A percentile compares a stretch with the other conserved stretches of the same genome.
Evolutionary conservation across 35 echinoderm and acorn worm species (phyloP).

Genomic region (Chiridota heheva): DNA sequence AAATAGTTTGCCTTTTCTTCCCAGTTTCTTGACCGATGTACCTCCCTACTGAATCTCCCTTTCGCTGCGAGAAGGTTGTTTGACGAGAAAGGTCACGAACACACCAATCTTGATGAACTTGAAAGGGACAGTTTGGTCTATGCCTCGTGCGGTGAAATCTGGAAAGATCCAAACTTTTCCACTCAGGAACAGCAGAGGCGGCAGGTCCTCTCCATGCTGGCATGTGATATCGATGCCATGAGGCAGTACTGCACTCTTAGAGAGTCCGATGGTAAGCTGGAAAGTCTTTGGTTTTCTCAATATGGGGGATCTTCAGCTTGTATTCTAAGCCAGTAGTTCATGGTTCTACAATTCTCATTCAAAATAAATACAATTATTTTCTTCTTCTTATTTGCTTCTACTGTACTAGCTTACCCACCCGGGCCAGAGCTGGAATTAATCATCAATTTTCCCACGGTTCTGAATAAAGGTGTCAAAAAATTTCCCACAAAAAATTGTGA

Average conservation of each 20-base stretch:
- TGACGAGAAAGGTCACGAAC: constrained; percentile 68
- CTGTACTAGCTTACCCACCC: no score
- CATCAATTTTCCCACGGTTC: no score
- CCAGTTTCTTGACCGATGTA: constrained; percentile 94
- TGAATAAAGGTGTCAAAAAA: no score
- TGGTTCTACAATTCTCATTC: no score
- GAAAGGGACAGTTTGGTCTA: constrained; percentile 84
- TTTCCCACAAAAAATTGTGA: no score
- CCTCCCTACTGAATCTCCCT: constrained; percentile 74
- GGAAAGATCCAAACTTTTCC: constrained; percentile 77
- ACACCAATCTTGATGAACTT: constrained; percentile 47
- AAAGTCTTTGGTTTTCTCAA: no score
- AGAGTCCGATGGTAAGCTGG: constrained; percentile 71
- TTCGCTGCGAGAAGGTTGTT: constrained; percentile 89
- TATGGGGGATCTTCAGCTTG: no score
- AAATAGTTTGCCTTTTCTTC: constrained; percentile 16
- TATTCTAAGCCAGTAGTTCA: no score
- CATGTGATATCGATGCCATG: constrained; percentile 86
- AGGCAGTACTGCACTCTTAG: constrained; percentile 78
- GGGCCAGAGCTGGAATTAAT: no score
- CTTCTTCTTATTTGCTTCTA: no score
- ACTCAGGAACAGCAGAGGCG: constrained; percentile 85
- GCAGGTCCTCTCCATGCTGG: constrained; percentile 72
- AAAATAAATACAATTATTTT: no score
- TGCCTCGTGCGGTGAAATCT: constrained; percentile 82